Evolutionary conservation across 2,888 invertebrate genomes (phyloP), one percentile per base, ranked within the genome.

Genomic region (Leucoma salicis): DNA sequence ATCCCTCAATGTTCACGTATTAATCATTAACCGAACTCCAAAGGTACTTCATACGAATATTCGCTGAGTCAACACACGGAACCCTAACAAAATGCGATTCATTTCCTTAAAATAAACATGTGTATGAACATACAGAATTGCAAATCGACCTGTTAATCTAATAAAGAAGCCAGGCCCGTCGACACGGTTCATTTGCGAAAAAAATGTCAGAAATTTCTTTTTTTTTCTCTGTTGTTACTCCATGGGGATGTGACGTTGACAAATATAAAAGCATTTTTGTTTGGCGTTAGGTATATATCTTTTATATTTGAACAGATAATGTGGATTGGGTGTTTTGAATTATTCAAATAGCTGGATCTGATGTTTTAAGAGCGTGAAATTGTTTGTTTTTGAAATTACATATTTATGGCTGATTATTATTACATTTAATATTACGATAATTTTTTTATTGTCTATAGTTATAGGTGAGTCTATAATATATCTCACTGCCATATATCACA

Each of bases 61-160:
- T 66, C 49, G 71, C 78, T 54, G 73, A 85, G 80, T 85, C 83
- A 86, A 85, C 83, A 86, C 66, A 70, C 57, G 58, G 63, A 65
- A 78, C 84, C 79, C 73, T 66, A 53, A 78, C 73, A 68, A 53
- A 87, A 80, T 73, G 81, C 85, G 78, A 83, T 85, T 88, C 86
- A 88, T 88, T 88, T 88, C 88, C 88, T 84, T 79, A 79, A 87
- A 86, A 87, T 82, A 88, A 87, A 88, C 88, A 88, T 81, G 77
- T 80, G 79, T 74, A 70, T 71, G 70, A 70, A 77, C 78, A 85
- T 79, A 88, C 82, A 72, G 88, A 89, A 87, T 89, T 86, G 84
- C 82, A 88, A 88, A 89, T 87, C 84, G 85, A 77, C 86, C 85
- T 82, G 88, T 82, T 89, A 88, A 89, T 89, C 88, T 87, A 89